Evolutionary conservation across 2,113 vertebrate species (phyloP), one percentile per base, ranked within the genome.

Genomic region (Chlorocebus sabaeus): DNA sequence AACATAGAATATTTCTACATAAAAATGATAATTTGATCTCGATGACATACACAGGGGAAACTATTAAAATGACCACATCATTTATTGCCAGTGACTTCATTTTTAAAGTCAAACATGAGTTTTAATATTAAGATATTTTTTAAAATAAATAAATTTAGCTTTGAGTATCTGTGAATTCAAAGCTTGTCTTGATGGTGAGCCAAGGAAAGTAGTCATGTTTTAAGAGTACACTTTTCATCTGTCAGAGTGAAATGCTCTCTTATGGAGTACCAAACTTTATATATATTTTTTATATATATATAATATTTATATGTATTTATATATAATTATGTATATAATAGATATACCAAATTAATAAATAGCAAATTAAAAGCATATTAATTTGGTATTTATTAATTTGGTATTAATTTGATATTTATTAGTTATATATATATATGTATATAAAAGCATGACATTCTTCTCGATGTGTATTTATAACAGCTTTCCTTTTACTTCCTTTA

Each of bases 401-500:
- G 8, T 59, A 59, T 59, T 59, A 59, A 38, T 38, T 38, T 38
- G 38, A 38, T 38, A 38, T 38, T 38, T 38, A 38, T 38, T 38
- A 38, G 38, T 8, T 22, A 6, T 88, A 30, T 64, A 64, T 64
- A 64, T 64, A 64, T 64, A 64, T 64, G 9, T 43, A 87, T 84
- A 84, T 93, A 75, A 82, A 95, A 86, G 45, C 8, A 25, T 78
- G 52, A 4, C 22, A 70, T 92, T 90, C 30, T 59, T 59, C 57
- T 94, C 79, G 57, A 73, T 82, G 79, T 20, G 40, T 94, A 68
- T 68, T 86, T 85, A 48, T 72, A 89, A 70, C 30, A 92, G 30
- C 8, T 95, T 96, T 88, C 11, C 50, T 91, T 89, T 95, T 94
- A 81, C 45, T 87, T 96, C 52, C 52, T 68, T 94, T 80, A 43